These are phyloP conservation scores for Agriopis marginaria DNA, from an alignment of 2,888 invertebrate genomes.

Conservation along the genomic window DNA sequence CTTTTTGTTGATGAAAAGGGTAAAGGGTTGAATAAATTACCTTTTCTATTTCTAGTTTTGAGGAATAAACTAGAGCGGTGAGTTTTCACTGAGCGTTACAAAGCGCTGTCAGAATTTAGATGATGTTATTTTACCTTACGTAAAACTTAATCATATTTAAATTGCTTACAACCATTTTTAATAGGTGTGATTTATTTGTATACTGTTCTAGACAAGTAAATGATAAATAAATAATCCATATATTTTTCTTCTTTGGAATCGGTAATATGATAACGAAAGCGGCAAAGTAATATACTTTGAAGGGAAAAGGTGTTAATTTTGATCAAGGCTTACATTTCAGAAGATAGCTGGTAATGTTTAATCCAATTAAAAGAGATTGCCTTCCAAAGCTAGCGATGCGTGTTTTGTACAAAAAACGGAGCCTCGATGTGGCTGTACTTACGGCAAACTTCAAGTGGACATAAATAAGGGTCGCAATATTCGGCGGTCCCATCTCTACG, in stretches of 20 bases:
- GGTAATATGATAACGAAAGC: background rate
- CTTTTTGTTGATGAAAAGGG: conserved; percentile 55
- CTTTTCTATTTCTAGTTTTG: conserved; percentile 39
- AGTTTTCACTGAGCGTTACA: conserved; percentile 11
- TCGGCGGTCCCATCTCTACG: conserved; percentile 78
- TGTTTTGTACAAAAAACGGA: conserved; percentile 69
- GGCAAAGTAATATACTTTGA: background rate
- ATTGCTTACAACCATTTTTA: background rate
- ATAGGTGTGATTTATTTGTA: background rate
- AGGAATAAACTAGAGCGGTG: conserved; percentile 24
- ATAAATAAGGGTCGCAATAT: conserved; percentile 85
- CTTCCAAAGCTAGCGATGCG: conserved; percentile 57
- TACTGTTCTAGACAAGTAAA: background rate
- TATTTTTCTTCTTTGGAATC: background rate
- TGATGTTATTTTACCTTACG: background rate
- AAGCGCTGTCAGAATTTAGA: conserved; percentile 13
- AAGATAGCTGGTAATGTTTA: conserved; percentile 42
- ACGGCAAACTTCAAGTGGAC: conserved; percentile 82
- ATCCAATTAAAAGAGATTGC: conserved; percentile 64
- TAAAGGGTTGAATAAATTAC: conserved; percentile 52
- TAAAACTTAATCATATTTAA: background rate
- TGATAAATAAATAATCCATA: background rate
- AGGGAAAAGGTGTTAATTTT: background rate
- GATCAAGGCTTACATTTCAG: conserved; percentile 38
- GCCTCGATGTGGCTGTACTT: conserved; percentile 70